phyloP scores from a whole-genome alignment of 2,888 invertebrate genomes.

The Hemicrepidius hirtus region DNA sequence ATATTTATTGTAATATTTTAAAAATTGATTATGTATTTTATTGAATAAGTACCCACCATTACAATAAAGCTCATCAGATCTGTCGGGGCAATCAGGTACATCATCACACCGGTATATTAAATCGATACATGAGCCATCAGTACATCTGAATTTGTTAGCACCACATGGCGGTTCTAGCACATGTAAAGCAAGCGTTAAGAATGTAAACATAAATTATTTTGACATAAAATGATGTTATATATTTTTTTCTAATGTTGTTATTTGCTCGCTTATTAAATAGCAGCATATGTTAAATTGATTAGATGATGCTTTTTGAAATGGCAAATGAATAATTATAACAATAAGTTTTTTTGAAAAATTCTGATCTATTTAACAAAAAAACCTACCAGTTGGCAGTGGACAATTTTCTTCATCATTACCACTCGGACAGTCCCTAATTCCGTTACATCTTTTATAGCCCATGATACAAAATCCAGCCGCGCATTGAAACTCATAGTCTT shows the following conservation, averaged over 20 bases:
- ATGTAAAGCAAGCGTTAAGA: slow-evolving; percentile 50
- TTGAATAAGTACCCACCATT: slow-evolving; percentile 63
- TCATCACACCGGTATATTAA: slow-evolving; percentile 73
- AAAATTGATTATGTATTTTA: slow-evolving; percentile 1
- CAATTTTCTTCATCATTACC: slow-evolving; percentile 70
- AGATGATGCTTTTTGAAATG: not conserved
- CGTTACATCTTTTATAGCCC: slow-evolving; percentile 73
- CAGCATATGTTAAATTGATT: slow-evolving; percentile 19
- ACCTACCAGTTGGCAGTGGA: slow-evolving; percentile 61
- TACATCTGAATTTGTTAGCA: slow-evolving; percentile 77
- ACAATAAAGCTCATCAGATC: slow-evolving; percentile 74
- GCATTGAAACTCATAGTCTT: slow-evolving; percentile 74
- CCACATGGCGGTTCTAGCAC: slow-evolving; percentile 72
- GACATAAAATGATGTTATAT: slow-evolving; percentile 7
- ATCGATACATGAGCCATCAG: slow-evolving; percentile 77
- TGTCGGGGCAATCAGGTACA: slow-evolving; percentile 73
- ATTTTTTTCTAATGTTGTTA: slow-evolving; percentile 9
- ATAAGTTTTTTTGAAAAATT: not conserved
- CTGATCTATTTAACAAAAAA: slow-evolving; percentile 14
- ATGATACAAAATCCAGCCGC: slow-evolving; percentile 79
- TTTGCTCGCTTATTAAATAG: slow-evolving; percentile 10
- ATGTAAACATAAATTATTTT: slow-evolving; percentile 27
- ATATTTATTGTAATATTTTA: not conserved
- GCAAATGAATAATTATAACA: slow-evolving; percentile 6
- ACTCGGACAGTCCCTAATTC: slow-evolving; percentile 71